Evolutionary conservation across 2,888 invertebrate species (phyloP).

Genomic region (Lithodes maja): DNA sequence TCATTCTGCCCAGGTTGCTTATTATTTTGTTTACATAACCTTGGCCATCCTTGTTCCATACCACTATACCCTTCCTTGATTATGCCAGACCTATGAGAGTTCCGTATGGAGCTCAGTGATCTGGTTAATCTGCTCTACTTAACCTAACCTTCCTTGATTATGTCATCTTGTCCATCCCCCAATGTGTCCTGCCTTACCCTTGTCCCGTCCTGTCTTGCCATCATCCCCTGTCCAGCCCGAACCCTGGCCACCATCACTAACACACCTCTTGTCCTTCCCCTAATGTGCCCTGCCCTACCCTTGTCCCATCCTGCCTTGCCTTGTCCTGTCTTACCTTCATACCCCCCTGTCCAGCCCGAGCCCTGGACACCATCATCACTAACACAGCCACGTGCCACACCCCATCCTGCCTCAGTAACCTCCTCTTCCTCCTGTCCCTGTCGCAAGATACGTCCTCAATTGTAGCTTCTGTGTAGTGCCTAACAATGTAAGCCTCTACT

Average conservation of each 20-base stretch:
- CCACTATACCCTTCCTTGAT: background rate
- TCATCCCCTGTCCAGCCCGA: background rate
- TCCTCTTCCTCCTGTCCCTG: background rate
- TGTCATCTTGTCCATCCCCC: background rate
- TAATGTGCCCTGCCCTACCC: background rate
- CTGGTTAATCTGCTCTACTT: too few species aligned
- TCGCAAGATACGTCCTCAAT: background rate
- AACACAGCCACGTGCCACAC: background rate
- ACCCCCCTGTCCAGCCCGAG: background rate
- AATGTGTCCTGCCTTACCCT: background rate
- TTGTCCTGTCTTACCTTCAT: background rate
- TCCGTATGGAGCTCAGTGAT: too few species aligned
- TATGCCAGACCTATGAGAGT: too few species aligned
- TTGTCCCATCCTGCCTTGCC: background rate
- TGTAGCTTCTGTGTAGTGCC: conserved; percentile 14
- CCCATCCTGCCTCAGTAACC: background rate
- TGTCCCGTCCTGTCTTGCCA: background rate
- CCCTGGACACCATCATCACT: background rate
- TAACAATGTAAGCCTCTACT: background rate
- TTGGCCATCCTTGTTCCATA: too few species aligned
- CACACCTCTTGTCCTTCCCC: background rate
- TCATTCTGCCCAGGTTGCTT: too few species aligned
- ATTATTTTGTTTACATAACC: too few species aligned
- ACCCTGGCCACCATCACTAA: background rate
- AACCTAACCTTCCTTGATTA: too few species aligned